Evolutionary conservation across 2,797 vertebrate species (phyloP), one percentile per base, ranked within the genome.

Genomic region (Falco concolor): DNA sequence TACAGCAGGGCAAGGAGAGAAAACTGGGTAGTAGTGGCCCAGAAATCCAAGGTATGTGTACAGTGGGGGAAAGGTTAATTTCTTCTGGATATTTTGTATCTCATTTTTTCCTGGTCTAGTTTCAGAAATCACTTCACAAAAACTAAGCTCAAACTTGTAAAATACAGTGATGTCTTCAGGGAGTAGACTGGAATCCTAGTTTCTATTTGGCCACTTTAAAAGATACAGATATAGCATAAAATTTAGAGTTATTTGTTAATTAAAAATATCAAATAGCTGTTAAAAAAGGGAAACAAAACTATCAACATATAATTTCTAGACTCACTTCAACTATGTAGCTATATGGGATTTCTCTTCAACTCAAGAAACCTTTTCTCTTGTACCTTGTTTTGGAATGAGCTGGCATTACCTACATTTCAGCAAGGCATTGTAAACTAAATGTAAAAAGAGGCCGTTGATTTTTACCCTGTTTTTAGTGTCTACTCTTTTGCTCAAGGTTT

Each of bases 1-100:
- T 73, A 87, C 88, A 93, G 42, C 63, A 94, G 70, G 84, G 84
- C 83, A 90, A 93, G 74, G 47, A 82, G 54, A 84, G 50, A 91
- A 78, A 84, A 78, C 4, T 49, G 47, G 13, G 47, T 22, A 73
- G 22, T 94, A 76, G n/a, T 38, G 25, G 69, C 86, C 86, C 80
- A 94, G 76, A 93, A 95, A 96, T 27, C 61, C 56, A 45, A 45
- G 52, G 10, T 76, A 88, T 57, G 24, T 12, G 18, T 68, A 61
- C 24, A 78, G 57, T 38, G 10, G 30, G 12, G 16, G 10, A 82
- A 91, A 94, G 47, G 77, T 76, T 84, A 86, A 93, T 88, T 93
- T 91, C 45, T 53, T 88, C 57, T 52, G 38, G 13, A 36, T 65
- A 69, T 73, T 92, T 82, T 47, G 30, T 25, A 95, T 69, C 24